Evolutionary conservation across 2,888 invertebrate genomes (phyloP), one percentile per base, ranked within the genome.

Genomic region (Ommatoiulus sabulosus): DNA sequence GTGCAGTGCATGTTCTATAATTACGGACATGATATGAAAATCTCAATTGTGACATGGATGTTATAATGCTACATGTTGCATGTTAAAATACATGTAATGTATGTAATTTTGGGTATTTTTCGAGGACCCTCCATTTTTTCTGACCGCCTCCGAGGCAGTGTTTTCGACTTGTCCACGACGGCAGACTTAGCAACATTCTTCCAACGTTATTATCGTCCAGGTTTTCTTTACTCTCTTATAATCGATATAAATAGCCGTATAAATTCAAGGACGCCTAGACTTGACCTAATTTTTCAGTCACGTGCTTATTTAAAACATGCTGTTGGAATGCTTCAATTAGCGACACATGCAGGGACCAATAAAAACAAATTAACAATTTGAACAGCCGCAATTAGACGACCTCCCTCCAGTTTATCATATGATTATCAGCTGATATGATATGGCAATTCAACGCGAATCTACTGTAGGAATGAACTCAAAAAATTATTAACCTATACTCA

Each of bases 271-370:
- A 63, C 57, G n/a, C 57, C 57, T 63, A 3, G 57, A 63, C 57
- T 63, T 63, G 57, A 63, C 57, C 57, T 63, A 63, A 63, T 63
- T 63, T 15, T n/a, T n/a, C 6, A n/a, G 57, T 63, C n/a, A 63
- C 5, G 57, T n/a, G n/a, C 57, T 63, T 7, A 63, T 6, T n/a
- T 17, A 15, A 15, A 63, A 63, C 57, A 63, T n/a, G 57, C 57
- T 63, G 10, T 63, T 63, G 57, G 57, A 63, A 63, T 63, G 57
- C 57, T 63, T 63, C n/a, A 63, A 63, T 63, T 63, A n/a, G 57
- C 57, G 57, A 10, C 57, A 63, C 57, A n/a, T n/a, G 5, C 57
- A 63, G 57, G n/a, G 1, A n/a, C 57, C 57, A n/a, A 63, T 63
- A 63, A 63, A 17, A 63, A 63, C 57, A 63, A n/a, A n/a, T n/a